Evolutionary conservation across 2,888 invertebrate species (phyloP), one percentile per base, ranked within the genome.

Genomic region (Tromatobia lineatoria): DNA sequence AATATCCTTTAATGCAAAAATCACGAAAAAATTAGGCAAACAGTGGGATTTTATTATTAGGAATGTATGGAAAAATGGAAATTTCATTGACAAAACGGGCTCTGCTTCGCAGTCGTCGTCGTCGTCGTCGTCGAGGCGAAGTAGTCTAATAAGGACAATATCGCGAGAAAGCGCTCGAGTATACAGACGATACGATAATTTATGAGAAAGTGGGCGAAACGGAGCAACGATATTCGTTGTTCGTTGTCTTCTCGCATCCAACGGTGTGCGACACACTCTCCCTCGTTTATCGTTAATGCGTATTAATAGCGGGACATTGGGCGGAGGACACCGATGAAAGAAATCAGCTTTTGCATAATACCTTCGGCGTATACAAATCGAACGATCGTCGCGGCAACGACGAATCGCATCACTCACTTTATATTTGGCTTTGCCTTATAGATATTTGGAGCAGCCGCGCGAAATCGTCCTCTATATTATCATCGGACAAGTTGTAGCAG

Each of bases 181-280:
- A 38, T 75, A 20, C 13, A 74, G 13, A 34, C 34, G 34, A 75
- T 67, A 50, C 34, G 38, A 66, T 67, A 67, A 80, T 80, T 52
- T 59, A 69, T 74, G 50, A 67, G 74, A 64, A 76, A 61, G 81
- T 77, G 81, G 70, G 77, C 81, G 77, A 81, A 81, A 70, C 59
- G 77, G 76, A 64, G 81, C 81, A 61, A 81, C 70, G 70, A 81
- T 81, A 81, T 57, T 25, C 70, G 70, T 70, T 25, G 52, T 29
- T 15, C 73, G 73, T 59, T 59, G 73, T 45, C 73, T 73, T 15
- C 61, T 61, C 38, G 61, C 8, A 61, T 61, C 38, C 20, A 38
- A 18, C 61, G 18, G 34, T 6, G 20, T 20, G 25, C 61, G 38
- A 38, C 38, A 38, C 38, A 61, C 38, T 61, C 34, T 61, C 61